These are phyloP conservation scores for Nymphicus hollandicus DNA, from an alignment of 2,113 vertebrate species.

Conservation along the genomic window DNA sequence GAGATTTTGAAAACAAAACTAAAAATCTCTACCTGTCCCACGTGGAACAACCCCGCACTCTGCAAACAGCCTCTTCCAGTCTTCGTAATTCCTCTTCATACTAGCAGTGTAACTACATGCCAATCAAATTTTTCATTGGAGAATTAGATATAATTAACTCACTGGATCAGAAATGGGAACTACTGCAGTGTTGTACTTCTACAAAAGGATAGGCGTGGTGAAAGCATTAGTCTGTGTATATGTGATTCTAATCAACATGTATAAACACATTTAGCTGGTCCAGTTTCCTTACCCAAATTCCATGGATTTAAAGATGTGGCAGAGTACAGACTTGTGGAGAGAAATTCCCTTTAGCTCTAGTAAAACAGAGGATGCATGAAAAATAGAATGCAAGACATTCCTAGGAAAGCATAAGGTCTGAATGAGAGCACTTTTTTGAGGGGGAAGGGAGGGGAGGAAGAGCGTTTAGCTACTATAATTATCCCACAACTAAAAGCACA, in stretches of 20 bases:
- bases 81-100: not conserved
- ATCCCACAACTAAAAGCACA: not conserved
- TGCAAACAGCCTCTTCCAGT: not conserved
- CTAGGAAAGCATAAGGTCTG: not conserved
- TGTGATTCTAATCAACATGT: not conserved
- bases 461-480: not conserved
- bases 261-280: not conserved
- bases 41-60: not conserved
- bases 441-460: too few species aligned
- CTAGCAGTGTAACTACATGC: not conserved
- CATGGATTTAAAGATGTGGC: not conserved
- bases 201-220: not conserved
- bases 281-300: not conserved
- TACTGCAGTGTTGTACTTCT: not conserved
- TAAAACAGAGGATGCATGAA: not conserved
- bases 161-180: not conserved
- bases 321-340: not conserved
- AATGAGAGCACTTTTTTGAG: not conserved
- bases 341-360: not conserved
- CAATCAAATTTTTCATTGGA: not conserved
- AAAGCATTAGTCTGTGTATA: not conserved
- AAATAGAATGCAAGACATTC: not conserved
- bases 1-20: not conserved
- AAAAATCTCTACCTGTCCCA: not conserved
- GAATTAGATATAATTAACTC: not conserved